Evolutionary conservation across 2,888 invertebrate genomes (phyloP), one percentile per base, ranked within the genome.

Genomic region (Enoplolaimus lenunculus): DNA sequence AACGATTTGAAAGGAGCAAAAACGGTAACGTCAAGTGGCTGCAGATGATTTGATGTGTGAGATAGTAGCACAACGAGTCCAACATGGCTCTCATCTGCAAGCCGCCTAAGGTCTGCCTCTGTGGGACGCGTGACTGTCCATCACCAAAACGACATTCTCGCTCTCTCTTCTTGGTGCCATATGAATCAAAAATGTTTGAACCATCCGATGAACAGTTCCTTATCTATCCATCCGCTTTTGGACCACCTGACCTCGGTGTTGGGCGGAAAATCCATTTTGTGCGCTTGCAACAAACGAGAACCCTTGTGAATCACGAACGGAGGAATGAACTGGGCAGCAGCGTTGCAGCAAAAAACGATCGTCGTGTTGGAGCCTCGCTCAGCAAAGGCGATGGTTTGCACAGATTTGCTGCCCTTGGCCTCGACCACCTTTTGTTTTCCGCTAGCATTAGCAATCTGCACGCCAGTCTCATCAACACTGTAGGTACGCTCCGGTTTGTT

Each of bases 341-440:
- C 57, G n/a, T 57, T 57, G 57, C 57, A 57, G 57, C n/a, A 57
- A 57, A n/a, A 21, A n/a, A 57, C 57, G 16, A 57, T n/a, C n/a
- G 57, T 57, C 16, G 57, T 57, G 57, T 57, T 57, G n/a, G 57
- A 16, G 16, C 57, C 16, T 16, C 57, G 57, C 57, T 57, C 57
- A 57, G 16, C 57, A 57, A n/a, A 57, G n/a, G 57, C n/a, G n/a
- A n/a, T 57, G n/a, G 57, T 57, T 57, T 57, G 57, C 57, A 57
- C 57, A 57, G 57, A 57, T 57, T n/a, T 57, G n/a, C n/a, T n/a
- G n/a, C n/a, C n/a, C n/a, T n/a, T n/a, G n/a, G n/a, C n/a, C n/a
- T n/a, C n/a, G n/a, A n/a, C n/a, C n/a, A n/a, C n/a, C n/a, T n/a
- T n/a, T n/a, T n/a, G n/a, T n/a, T n/a, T n/a, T n/a, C n/a, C n/a